Base-by-base conservation (phyloP, 1,140 invertebrate genomes). In the Drosophila sproati region DNA sequence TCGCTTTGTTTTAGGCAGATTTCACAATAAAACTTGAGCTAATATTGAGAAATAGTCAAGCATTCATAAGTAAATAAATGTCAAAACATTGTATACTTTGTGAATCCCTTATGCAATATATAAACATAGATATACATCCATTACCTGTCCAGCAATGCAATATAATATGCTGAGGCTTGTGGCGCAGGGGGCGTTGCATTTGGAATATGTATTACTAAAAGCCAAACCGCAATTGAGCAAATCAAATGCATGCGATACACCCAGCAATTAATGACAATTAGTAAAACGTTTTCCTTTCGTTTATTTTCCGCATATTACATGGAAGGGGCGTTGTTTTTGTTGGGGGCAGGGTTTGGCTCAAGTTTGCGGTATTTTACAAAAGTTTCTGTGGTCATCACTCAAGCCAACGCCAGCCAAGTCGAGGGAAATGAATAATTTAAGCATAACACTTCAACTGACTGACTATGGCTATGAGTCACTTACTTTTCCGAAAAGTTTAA, bases 181-280 rank as follows among this genome's bases (percentile, higher is more conserved):
- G 52, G 47, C 64, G 39, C 48, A 48, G 71, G 45, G 35, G 56
- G 71, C 71, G 64, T 68, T 48, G 20, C 39, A 39, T 73, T 67
- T 73, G 29, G 41, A 20, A 50, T 50, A 39, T 20, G 20, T 20
- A 20, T 20, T 20, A 41, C 35, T 50, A 52, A 63, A 77, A 63
- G 47, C 47, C 59, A 31, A 70, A 79, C 82, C 82, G 76, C 82
- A 79, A 86, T 68, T 74, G 76, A 82, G 82, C 78, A 62, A 70
- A 76, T 81, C 54, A 68, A 71, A 75, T 69, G 61, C 73, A 82
- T 72, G 37, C 68, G 78, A 73, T 70, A 77, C 68, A 83, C 57
- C 64, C 66, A 60, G 35, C 73, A 79, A 79, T 79, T 79, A 79
- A 73, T 68, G 47, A 47, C 77, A 79, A 79, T 79, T 79, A 73